A percentile compares a stretch with the other conserved stretches of the same genome.
Evolutionary conservation across 2,888 invertebrate species (phyloP).

Genomic region (Tipula helvola): DNA sequence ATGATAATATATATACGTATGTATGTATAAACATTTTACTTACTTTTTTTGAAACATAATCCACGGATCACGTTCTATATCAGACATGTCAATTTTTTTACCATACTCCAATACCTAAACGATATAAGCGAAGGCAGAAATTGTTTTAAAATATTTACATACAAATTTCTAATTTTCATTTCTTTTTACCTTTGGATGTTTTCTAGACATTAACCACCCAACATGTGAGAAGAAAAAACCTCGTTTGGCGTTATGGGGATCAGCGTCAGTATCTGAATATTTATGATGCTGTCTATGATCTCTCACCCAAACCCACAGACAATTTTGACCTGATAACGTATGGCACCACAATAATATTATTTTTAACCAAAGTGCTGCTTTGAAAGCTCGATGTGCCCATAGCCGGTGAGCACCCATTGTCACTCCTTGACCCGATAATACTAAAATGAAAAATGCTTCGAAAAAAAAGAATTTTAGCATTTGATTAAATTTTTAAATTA

Average conservation of each 20-base stretch:
- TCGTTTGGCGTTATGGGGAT: slow-evolving; percentile 65
- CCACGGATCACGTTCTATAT: slow-evolving; percentile 65
- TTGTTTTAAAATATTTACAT: background rate
- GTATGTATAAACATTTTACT: slow-evolving; percentile 19
- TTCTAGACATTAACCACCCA: slow-evolving; percentile 70
- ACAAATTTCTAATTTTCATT: background rate
- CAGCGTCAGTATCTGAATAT: slow-evolving; percentile 57
- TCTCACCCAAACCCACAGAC: slow-evolving; percentile 62
- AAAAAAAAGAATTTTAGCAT: slow-evolving; percentile 4
- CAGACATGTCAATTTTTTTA: slow-evolving; percentile 66
- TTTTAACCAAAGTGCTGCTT: slow-evolving; percentile 50
- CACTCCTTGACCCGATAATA: slow-evolving; percentile 44
- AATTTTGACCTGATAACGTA: slow-evolving; percentile 66
- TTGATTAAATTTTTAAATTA: background rate
- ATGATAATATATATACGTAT: no score
- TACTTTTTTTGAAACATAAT: slow-evolving; percentile 73
- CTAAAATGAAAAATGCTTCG: slow-evolving; percentile 25
- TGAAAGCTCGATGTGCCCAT: slow-evolving; percentile 67
- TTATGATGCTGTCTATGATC: slow-evolving; percentile 75
- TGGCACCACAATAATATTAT: slow-evolving; percentile 50
- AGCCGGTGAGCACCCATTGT: slow-evolving; percentile 72
- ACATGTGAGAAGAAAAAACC: slow-evolving; percentile 84
- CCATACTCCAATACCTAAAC: slow-evolving; percentile 55
- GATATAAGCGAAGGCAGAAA: background rate
- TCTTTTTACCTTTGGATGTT: slow-evolving; percentile 52